Evolutionary conservation across 2,113 vertebrate genomes (phyloP).

Genomic region (Tetrax tetrax): DNA sequence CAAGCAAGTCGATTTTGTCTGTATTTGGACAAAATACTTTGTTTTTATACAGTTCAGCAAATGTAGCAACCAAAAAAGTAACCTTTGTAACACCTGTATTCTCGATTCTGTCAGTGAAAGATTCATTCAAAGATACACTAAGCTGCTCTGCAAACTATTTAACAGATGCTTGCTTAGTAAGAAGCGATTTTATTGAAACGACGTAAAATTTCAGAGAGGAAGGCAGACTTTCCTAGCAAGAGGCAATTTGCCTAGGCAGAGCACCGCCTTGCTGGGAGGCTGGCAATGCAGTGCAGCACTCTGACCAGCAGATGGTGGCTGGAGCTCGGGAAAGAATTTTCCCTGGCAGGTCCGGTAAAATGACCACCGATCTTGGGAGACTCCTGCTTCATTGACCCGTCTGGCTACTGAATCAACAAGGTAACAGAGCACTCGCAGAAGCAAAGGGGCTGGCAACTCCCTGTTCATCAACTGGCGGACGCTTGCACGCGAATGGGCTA

Average conservation of each 20-base stretch:
- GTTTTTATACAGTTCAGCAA: neutral
- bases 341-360: neutral
- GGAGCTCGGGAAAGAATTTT: neutral
- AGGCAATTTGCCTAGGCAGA: neutral
- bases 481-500: neutral
- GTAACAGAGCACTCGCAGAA: rapidly evolving
- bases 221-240: neutral
- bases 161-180: no score
- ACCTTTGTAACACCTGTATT: neutral
- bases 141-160: no score
- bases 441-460: neutral
- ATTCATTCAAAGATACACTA: neutral
- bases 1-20: neutral
- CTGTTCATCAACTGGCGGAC: rapidly evolving
- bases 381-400: neutral
- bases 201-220: neutral
- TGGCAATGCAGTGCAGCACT: neutral
- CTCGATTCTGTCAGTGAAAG: neutral
- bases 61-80: neutral
- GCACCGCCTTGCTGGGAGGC: neutral
- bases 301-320: slow-evolving; percentile 55
- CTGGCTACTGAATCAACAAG: rapidly evolving
- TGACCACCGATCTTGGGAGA: neutral
- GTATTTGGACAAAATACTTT: neutral
- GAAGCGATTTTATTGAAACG: neutral